phyloP scores from a whole-genome alignment of 1,140 invertebrate species.

The Phenacoccus solenopsis region DNA sequence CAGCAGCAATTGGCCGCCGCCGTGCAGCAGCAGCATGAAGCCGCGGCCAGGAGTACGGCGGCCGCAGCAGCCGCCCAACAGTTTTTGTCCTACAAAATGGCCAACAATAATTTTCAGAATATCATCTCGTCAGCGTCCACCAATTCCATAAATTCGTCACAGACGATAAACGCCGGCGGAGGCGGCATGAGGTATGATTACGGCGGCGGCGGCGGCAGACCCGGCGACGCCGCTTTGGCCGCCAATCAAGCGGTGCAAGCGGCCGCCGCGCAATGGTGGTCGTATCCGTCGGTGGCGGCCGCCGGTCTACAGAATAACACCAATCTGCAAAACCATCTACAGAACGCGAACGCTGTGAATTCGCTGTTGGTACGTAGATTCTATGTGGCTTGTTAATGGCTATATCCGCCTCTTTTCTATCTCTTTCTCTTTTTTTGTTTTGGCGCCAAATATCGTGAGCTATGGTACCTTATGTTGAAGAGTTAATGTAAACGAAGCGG shows the following conservation, averaged over 20 bases:
- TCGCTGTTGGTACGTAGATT: not conserved
- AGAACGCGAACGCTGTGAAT: constrained; percentile 18
- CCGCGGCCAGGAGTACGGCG: constrained; percentile 31
- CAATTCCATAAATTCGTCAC: constrained; percentile 18
- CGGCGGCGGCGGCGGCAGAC: constrained; percentile 29
- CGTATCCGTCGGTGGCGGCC: constrained; percentile 20
- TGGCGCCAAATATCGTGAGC: no score
- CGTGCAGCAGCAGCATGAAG: constrained; percentile 35
- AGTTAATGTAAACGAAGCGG: no score
- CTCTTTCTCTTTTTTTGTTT: no score
- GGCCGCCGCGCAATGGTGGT: constrained; percentile 50
- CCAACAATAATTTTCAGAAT: constrained; percentile 50
- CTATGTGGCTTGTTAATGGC: no score
- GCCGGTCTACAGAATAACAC: constrained; percentile 9
- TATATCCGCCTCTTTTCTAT: no score
- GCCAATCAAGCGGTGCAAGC: constrained; percentile 33
- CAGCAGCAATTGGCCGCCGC: constrained; percentile 38
- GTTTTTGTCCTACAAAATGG: constrained; percentile 71
- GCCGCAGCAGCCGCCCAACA: constrained; percentile 45
- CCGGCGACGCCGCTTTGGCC: constrained; percentile 19
- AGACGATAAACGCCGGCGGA: constrained; percentile 28
- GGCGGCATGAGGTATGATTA: constrained; percentile 24
- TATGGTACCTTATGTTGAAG: no score
- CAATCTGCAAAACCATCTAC: constrained; percentile 21
- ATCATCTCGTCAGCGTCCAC: constrained; percentile 48